These are phyloP conservation scores for Drosophila sproati DNA, from an alignment of 1,140 invertebrate species.

Conservation along the genomic window DNA sequence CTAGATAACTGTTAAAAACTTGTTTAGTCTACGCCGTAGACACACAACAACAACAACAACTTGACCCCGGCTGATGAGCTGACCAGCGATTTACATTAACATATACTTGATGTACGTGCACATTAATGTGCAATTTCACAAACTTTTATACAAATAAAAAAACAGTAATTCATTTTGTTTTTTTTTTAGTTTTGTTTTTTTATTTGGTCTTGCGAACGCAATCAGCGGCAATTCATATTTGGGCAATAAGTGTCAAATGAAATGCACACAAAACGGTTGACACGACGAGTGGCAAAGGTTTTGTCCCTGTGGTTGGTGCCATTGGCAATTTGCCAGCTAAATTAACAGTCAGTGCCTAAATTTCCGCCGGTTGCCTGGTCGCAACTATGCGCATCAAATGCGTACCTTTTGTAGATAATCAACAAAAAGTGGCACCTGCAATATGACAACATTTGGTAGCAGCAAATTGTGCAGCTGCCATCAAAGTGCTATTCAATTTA, in stretches of 20 bases:
- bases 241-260: constrained; percentile 10
- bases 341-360: background rate
- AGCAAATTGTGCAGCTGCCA: constrained; percentile 13
- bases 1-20: constrained; percentile 22
- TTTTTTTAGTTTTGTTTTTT: background rate
- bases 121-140: constrained; percentile 44
- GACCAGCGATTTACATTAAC: constrained; percentile 63
- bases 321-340: constrained; percentile 1
- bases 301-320: background rate
- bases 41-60: constrained; percentile 1
- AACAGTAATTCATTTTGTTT: background rate
- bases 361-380: background rate
- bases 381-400: background rate
- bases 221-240: constrained; percentile 19
- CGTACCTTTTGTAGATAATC: constrained; percentile 1
- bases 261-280: background rate
- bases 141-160: constrained; percentile 28
- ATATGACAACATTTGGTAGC: constrained; percentile 12
- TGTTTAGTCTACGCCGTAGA: constrained; percentile 11
- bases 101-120: constrained; percentile 58
- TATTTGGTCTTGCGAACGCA: background rate
- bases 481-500: constrained; percentile 20
- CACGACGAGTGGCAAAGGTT: background rate
- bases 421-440: constrained; percentile 38
- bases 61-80: constrained; percentile 35